These are phyloP conservation scores for Denticeps clupeoides DNA, from an alignment of 2,797 vertebrate species.

Conservation along the genomic window DNA sequence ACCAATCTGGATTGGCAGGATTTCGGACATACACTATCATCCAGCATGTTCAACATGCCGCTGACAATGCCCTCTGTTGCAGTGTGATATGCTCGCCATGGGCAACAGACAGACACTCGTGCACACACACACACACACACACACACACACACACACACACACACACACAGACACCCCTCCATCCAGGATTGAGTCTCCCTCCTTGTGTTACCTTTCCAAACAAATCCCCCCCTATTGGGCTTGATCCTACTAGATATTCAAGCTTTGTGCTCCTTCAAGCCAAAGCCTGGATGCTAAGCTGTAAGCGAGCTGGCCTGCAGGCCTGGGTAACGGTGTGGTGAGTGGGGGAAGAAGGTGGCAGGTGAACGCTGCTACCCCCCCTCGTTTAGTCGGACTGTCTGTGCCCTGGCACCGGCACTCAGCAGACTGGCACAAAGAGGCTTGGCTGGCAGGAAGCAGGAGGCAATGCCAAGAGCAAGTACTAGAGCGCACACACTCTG, in stretches of 20 bases:
- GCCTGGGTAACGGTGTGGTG: neutral
- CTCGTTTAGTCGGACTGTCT: conserved; percentile 24
- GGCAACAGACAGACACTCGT: too few species aligned
- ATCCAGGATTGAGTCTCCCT: neutral
- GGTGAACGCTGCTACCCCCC: conserved; percentile 7
- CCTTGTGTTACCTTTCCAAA: neutral
- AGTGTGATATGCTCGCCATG: neutral
- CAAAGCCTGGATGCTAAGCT: neutral
- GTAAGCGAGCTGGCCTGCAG: neutral
- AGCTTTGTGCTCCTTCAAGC: neutral
- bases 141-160: neutral
- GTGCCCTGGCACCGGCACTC: neutral
- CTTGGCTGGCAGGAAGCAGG: neutral
- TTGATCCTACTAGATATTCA: neutral
- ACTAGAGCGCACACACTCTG: neutral
- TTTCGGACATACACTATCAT: neutral
- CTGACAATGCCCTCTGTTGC: too few species aligned
- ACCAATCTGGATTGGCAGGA: too few species aligned
- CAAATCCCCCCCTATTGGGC: neutral
- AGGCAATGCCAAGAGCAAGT: neutral
- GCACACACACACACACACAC: neutral
- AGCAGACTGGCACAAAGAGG: conserved; percentile 4
- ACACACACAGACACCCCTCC: neutral
- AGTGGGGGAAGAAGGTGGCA: conserved; percentile 2
- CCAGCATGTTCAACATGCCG: too few species aligned